A percentile compares a stretch with the other conserved stretches of the same genome.
phyloP scores from a whole-genome alignment of 2,888 invertebrate genomes.

The Oscheius onirici region DNA sequence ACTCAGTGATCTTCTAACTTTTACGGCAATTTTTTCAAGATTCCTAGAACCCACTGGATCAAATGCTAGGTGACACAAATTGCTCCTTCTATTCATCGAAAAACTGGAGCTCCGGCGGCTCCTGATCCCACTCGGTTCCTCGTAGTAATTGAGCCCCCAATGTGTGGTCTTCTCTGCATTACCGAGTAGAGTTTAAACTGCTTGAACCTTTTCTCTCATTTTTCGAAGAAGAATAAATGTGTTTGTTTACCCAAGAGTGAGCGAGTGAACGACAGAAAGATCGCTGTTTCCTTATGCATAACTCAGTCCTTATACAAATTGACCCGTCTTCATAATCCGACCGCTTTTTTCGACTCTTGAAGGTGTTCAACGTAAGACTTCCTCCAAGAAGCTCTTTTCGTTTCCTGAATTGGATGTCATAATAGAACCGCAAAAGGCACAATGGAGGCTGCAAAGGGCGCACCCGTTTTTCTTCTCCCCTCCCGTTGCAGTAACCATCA shows the following conservation, averaged over 20 bases:
- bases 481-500: background rate
- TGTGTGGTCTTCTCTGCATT: slow-evolving; percentile 1
- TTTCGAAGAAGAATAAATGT: background rate
- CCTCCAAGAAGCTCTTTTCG: slow-evolving; percentile 2
- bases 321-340: no score
- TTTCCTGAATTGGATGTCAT: slow-evolving; percentile 1
- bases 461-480: no score
- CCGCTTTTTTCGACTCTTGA: slow-evolving; percentile 8
- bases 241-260: background rate
- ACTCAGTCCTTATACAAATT: no score
- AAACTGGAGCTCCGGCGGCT: background rate
- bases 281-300: no score
- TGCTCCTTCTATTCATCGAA: slow-evolving; percentile 2
- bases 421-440: background rate
- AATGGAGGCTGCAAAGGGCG: background rate
- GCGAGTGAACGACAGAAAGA: background rate
- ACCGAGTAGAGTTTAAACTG: background rate
- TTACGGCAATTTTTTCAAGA: no score
- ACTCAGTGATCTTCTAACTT: no score
- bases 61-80: background rate
- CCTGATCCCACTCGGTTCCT: background rate
- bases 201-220: background rate
- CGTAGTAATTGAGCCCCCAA: background rate
- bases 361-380: slow-evolving; percentile 17
- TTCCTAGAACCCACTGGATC: no score